Conservation (phyloP, 92 coral and sea anemone genomes). For the Pocillopora meandrina region DNA sequence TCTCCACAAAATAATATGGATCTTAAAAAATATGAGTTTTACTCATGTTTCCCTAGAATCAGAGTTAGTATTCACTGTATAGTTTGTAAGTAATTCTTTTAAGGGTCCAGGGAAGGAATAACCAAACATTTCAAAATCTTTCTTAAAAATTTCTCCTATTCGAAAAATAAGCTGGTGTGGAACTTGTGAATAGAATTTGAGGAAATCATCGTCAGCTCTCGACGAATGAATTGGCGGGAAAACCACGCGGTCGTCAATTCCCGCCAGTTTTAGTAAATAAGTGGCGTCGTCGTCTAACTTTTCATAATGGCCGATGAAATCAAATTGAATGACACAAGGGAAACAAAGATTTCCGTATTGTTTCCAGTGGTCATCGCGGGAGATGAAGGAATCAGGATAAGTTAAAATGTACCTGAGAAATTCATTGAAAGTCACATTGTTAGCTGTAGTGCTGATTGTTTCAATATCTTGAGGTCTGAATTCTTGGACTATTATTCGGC, state of each 20-base stretch:
- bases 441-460: neutral
- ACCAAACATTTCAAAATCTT: slow-evolving; percentile 64
- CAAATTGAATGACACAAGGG: slow-evolving; percentile 52
- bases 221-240: slow-evolving; percentile 45
- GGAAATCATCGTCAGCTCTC: slow-evolving; percentile 16
- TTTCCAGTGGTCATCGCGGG: slow-evolving; percentile 53
- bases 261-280: slow-evolving; percentile 46
- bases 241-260: slow-evolving; percentile 47
- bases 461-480: slow-evolving; percentile 27
- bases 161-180: slow-evolving; percentile 32
- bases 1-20: no score
- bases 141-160: slow-evolving; percentile 32
- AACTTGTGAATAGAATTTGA: slow-evolving; percentile 36
- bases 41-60: neutral
- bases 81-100: slow-evolving; percentile 26
- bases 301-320: slow-evolving; percentile 57
- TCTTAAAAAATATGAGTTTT: neutral
- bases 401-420: slow-evolving; percentile 43
- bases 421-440: slow-evolving; percentile 56
- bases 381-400: neutral
- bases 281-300: slow-evolving; percentile 46
- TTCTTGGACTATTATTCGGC: slow-evolving; percentile 12
- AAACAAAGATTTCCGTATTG: slow-evolving; percentile 42
- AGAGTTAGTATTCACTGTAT: neutral
- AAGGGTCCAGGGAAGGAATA: slow-evolving; percentile 55